A percentile compares a stretch with the other conserved stretches of the same genome.
Conservation (phyloP, 2,113 vertebrate species). For the Lagenorhynchus albirostris region DNA sequence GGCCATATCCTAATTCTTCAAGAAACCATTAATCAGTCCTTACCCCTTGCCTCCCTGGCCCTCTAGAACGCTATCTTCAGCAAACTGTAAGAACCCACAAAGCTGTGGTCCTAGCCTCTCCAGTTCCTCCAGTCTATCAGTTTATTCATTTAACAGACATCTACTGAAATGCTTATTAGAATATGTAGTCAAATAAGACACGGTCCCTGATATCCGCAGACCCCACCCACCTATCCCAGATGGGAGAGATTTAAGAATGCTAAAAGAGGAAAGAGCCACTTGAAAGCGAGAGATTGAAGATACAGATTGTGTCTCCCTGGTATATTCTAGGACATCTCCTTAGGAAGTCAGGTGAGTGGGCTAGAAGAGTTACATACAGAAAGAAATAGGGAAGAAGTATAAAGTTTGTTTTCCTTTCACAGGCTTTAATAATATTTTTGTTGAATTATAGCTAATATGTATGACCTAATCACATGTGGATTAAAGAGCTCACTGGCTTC, state of each 20-base stretch:
- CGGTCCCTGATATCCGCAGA: slow-evolving; percentile 54
- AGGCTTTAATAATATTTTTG: not conserved
- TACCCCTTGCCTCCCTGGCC: not conserved
- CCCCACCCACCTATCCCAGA: slow-evolving; percentile 58
- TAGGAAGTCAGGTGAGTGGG: slow-evolving; percentile 71
- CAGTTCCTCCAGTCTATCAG: not conserved
- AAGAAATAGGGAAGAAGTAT: slow-evolving; percentile 34
- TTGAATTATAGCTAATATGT: not conserved
- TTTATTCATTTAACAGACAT: slow-evolving; percentile 58
- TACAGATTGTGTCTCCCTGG: slow-evolving; percentile 66
- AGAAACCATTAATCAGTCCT: not conserved
- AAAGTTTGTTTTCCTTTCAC: not conserved
- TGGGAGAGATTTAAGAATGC: slow-evolving; percentile 68
- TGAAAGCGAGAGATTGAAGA: slow-evolving; percentile 65
- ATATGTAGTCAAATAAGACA: slow-evolving; percentile 64
- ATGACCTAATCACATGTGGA: not conserved
- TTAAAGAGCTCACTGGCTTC: not conserved
- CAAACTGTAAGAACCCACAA: not conserved
- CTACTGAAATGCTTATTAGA: slow-evolving; percentile 55
- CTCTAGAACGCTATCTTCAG: not conserved
- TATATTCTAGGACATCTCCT: slow-evolving; percentile 64
- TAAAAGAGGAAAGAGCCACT: slow-evolving; percentile 62
- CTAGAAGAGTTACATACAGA: slow-evolving; percentile 35
- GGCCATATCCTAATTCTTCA: not conserved
- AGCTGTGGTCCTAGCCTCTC: not conserved